Evolutionary conservation across 2,113 vertebrate species (phyloP).

Genomic region (Acanthochromis polyacanthus): DNA sequence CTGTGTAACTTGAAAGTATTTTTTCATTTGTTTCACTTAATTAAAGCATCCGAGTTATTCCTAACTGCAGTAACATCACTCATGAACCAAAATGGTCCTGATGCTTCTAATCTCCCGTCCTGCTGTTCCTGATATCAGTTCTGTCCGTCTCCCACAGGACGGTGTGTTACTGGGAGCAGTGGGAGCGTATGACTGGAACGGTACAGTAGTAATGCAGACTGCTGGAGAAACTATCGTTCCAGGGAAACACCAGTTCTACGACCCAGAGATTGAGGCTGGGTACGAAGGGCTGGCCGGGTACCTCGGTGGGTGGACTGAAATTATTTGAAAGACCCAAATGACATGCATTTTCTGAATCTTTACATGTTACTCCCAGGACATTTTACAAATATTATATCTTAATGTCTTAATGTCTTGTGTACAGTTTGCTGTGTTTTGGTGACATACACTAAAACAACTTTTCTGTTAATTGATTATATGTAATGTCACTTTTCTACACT

Average conservation of each 20-base stretch:
- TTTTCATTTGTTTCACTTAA: too few species aligned
- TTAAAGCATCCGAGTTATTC: too few species aligned
- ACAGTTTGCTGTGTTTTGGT: too few species aligned
- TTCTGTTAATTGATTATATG: too few species aligned
- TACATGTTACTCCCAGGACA: background rate
- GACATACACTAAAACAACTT: too few species aligned
- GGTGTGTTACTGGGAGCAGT: conserved; percentile 95
- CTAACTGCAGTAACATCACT: too few species aligned
- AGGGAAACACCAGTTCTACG: conserved; percentile 85
- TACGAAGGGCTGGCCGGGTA: conserved; percentile 93
- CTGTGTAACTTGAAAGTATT: too few species aligned
- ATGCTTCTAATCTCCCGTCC: background rate
- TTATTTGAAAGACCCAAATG: too few species aligned
- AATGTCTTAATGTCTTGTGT: too few species aligned
- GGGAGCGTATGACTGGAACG: conserved; percentile 98
- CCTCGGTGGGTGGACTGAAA: conserved; percentile 85
- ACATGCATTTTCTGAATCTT: background rate
- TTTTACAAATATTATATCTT: too few species aligned
- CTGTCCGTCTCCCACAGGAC: conserved; percentile 78
- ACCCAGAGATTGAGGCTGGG: conserved; percentile 76
- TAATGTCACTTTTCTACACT: too few species aligned
- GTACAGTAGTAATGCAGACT: conserved; percentile 93
- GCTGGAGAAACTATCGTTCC: conserved; percentile 77
- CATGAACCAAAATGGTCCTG: too few species aligned
- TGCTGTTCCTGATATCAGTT: background rate